These are phyloP conservation scores for Sceloporus tristichus DNA, from an alignment of 2,113 vertebrate genomes.

Conservation along the genomic window DNA sequence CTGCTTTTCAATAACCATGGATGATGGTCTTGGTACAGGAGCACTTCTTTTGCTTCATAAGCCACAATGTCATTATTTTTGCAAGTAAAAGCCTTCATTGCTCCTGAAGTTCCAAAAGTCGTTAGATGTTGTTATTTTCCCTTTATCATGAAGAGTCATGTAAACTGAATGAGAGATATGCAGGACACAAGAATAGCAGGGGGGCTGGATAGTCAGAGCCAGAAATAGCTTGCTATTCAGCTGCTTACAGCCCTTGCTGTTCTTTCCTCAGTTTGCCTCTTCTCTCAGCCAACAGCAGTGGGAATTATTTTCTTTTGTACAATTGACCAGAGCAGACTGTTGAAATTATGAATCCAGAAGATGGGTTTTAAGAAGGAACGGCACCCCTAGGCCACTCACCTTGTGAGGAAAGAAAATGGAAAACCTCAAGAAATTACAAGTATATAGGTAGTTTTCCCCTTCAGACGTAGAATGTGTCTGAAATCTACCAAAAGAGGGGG, in stretches of 20 bases:
- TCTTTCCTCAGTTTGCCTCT: not conserved
- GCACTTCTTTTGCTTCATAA: not conserved
- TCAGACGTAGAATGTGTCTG: not conserved
- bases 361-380: slow-evolving; percentile 12
- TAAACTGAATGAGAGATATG: slow-evolving; percentile 18
- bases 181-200: not conserved
- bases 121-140: not conserved
- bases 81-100: not conserved
- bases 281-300: slow-evolving; percentile 10
- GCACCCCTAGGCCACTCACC: not conserved
- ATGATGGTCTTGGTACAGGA: not conserved
- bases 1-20: not conserved
- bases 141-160: slow-evolving; percentile 9
- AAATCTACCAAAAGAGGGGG: not conserved
- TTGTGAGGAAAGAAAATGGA: not conserved
- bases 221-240: not conserved
- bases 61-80: not conserved
- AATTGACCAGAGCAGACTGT: not conserved
- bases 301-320: slow-evolving; percentile 39
- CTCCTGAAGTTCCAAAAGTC: not conserved
- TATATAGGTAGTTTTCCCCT: not conserved
- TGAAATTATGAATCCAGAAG: slow-evolving; percentile 22
- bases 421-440: not conserved
- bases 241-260: not conserved
- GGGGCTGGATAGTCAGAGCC: slow-evolving; percentile 21